Percentiles rank a stretch among this genome's conserved stretches.
Conservation (phyloP, 2,113 vertebrate species). For the Entelurus aequoreus region DNA sequence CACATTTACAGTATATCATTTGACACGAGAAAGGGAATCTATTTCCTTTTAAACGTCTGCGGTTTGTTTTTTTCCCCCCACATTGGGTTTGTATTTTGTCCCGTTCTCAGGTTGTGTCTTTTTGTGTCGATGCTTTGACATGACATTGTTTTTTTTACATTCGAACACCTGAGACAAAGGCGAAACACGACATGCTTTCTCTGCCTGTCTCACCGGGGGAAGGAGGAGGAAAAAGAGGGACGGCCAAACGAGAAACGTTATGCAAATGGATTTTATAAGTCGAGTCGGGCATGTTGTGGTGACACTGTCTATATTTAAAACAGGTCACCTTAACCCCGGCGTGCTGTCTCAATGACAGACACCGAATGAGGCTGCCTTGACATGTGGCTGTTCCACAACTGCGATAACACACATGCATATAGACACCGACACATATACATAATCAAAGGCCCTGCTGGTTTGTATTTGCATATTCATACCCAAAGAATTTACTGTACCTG, state of each 20-base stretch:
- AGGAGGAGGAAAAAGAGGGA: constrained; percentile 17
- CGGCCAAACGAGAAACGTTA: constrained; percentile 59
- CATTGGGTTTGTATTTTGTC: constrained; percentile 16
- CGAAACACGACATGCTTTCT: constrained; percentile 42
- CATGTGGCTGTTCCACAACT: constrained; percentile 65
- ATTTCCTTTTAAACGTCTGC: constrained; percentile 14
- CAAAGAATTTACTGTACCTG: constrained; percentile 18
- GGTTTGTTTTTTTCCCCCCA: background rate
- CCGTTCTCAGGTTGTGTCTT: constrained; percentile 25
- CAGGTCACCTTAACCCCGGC: constrained; percentile 74
- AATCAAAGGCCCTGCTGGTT: constrained; percentile 36
- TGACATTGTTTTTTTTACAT: constrained; percentile 54
- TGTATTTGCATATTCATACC: constrained; percentile 54
- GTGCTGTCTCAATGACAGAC: constrained; percentile 68
- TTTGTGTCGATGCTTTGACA: constrained; percentile 45
- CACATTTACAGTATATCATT: constrained; percentile 27
- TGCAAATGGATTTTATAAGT: constrained; percentile 73
- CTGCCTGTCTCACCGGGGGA: constrained; percentile 40
- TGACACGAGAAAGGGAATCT: constrained; percentile 26
- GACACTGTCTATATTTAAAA: constrained; percentile 79
- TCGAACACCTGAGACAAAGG: constrained; percentile 50
- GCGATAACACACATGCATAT: constrained; percentile 14
- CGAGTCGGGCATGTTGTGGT: constrained; percentile 71
- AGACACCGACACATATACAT: constrained; percentile 34
- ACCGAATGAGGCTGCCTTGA: constrained; percentile 64